Conservation (phyloP, 2,113 vertebrate genomes). For the Sylvia atricapilla region DNA sequence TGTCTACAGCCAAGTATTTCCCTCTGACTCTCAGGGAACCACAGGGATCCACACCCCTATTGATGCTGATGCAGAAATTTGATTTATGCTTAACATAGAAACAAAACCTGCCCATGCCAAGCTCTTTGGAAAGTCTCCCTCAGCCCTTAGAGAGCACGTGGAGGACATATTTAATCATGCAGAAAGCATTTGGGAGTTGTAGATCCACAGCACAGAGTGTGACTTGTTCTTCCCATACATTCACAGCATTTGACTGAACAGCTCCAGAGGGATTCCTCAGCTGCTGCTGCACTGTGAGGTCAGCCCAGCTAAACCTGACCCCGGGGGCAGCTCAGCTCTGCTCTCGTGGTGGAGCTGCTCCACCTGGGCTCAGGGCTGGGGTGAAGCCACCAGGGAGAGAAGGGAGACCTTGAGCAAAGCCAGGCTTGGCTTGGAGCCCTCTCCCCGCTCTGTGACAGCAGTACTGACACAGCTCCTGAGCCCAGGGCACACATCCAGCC, state of each 20-base stretch:
- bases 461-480: fast-evolving
- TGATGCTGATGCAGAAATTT: neutral
- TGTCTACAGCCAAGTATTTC: neutral
- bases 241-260: neutral
- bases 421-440: neutral
- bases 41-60: neutral
- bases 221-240: neutral
- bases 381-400: neutral
- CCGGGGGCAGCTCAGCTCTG: neutral
- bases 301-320: neutral
- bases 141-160: neutral
- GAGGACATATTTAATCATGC: neutral
- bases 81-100: neutral
- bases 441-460: neutral
- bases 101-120: neutral
- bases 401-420: neutral
- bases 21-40: neutral
- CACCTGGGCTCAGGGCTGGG: neutral
- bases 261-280: neutral
- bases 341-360: neutral
- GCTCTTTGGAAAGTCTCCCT: neutral
- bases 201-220: neutral
- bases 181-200: neutral
- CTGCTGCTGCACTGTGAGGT: neutral
- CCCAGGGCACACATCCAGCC: neutral